phyloP scores from a whole-genome alignment of 2,888 invertebrate species.

The Lasioglossum calceatum region DNA sequence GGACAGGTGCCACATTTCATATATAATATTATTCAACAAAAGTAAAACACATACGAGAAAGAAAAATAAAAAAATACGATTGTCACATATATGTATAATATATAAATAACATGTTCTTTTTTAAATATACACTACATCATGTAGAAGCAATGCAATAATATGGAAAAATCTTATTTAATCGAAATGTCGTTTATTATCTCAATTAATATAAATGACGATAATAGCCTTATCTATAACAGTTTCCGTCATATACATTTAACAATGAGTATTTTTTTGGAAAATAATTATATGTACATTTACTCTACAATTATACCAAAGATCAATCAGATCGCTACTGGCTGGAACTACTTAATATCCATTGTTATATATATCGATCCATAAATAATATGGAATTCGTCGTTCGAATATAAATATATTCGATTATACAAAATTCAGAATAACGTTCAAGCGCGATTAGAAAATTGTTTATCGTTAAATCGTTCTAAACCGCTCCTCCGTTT shows the following conservation, averaged over 20 bases:
- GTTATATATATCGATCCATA: constrained; percentile 50
- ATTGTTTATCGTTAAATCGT: constrained; percentile 46
- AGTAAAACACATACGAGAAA: background rate
- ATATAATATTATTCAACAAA: background rate
- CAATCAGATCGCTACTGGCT: constrained; percentile 55
- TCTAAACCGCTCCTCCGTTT: constrained; percentile 33
- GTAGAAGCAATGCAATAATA: constrained; percentile 33
- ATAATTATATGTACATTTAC: constrained; percentile 69
- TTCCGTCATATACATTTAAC: constrained; percentile 68
- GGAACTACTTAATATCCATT: constrained; percentile 54
- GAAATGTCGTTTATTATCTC: constrained; percentile 71
- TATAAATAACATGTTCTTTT: background rate
- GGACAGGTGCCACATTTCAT: background rate
- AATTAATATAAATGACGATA: constrained; percentile 72
- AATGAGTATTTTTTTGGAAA: constrained; percentile 64
- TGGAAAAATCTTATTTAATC: constrained; percentile 55
- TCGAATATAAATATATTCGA: constrained; percentile 61
- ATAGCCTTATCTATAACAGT: constrained; percentile 68
- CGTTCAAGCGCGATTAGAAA: constrained; percentile 55
- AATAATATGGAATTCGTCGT: constrained; percentile 61
- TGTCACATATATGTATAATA: background rate
- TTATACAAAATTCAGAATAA: constrained; percentile 53
- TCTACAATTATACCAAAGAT: constrained; percentile 66
- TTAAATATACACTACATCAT: background rate
- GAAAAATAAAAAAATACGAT: background rate